Conservation (phyloP, 2,888 invertebrate genomes). For the Anthoptus insignis region DNA sequence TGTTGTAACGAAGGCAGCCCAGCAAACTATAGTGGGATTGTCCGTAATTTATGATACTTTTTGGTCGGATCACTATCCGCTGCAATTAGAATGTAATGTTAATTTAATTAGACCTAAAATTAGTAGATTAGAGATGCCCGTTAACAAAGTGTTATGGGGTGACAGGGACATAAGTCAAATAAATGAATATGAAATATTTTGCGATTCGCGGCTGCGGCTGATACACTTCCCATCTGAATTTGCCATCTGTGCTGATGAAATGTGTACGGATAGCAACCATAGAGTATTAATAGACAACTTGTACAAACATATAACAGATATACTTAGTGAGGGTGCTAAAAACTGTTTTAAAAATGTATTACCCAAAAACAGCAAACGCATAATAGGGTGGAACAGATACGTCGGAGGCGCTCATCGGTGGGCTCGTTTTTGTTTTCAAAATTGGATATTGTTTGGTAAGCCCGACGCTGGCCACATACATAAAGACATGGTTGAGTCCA, state of each 20-base stretch:
- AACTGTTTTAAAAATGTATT: background rate
- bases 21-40: conserved; percentile 14
- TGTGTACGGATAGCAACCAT: conserved; percentile 36
- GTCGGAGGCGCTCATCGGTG: conserved; percentile 42
- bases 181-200: conserved; percentile 25
- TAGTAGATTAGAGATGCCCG: background rate
- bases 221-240: conserved; percentile 40
- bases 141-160: conserved; percentile 36
- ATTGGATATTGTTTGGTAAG: conserved; percentile 42
- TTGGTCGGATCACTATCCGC: conserved; percentile 47
- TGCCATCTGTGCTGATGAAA: conserved; percentile 24
- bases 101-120: conserved; percentile 27
- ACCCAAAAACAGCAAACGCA: background rate
- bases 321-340: conserved; percentile 17
- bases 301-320: conserved; percentile 40
- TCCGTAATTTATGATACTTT: conserved; percentile 23
- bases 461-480: background rate
- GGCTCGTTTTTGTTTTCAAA: conserved; percentile 41
- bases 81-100: conserved; percentile 41
- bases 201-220: conserved; percentile 24
- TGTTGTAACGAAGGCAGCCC: conserved; percentile 38
- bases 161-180: conserved; percentile 36
- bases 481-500: conserved; percentile 34
- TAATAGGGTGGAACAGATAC: conserved; percentile 47
- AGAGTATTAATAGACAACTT: conserved; percentile 36